Evolutionary conservation across 1,140 invertebrate genomes (phyloP).

Genomic region (Plectus sambesii): DNA sequence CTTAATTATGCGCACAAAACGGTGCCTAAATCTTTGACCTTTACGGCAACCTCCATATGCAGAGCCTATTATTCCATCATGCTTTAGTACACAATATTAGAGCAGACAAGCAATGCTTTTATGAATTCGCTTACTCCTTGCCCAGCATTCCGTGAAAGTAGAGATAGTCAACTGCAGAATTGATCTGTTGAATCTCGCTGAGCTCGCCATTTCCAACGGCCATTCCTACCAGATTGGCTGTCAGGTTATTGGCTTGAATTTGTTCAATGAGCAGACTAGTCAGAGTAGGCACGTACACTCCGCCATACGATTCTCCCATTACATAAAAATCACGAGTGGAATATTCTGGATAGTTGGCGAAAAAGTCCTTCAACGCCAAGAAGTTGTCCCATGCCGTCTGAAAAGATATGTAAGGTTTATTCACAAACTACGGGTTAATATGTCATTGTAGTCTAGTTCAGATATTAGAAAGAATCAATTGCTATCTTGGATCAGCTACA

Average conservation of each 20-base stretch:
- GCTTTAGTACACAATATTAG: too few species aligned
- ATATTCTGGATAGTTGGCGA: slow-evolving; percentile 51
- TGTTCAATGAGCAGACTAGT: slow-evolving; percentile 35
- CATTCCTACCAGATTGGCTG: slow-evolving; percentile 31
- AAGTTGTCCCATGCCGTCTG: slow-evolving; percentile 46
- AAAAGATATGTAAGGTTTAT: too few species aligned
- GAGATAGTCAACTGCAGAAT: slow-evolving; percentile 27
- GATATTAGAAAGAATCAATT: too few species aligned
- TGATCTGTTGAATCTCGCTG: slow-evolving; percentile 25
- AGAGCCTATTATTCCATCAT: too few species aligned
- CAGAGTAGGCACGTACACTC: slow-evolving; percentile 49
- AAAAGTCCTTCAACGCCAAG: slow-evolving; percentile 48
- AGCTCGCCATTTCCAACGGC: slow-evolving; percentile 36
- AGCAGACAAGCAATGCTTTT: too few species aligned
- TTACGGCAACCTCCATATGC: too few species aligned
- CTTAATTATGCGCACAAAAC: too few species aligned
- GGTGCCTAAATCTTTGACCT: too few species aligned
- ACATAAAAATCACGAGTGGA: slow-evolving; percentile 46
- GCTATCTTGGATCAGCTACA: too few species aligned
- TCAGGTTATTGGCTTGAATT: slow-evolving; percentile 17
- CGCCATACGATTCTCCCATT: slow-evolving; percentile 49
- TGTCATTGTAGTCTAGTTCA: too few species aligned
- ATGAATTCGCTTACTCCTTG: slow-evolving; percentile 27
- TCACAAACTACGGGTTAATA: too few species aligned
- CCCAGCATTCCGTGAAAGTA: slow-evolving; percentile 36